Evolutionary conservation across 1,140 invertebrate species (phyloP), one percentile per base, ranked within the genome.

Genomic region (Arctopsyche grandis): DNA sequence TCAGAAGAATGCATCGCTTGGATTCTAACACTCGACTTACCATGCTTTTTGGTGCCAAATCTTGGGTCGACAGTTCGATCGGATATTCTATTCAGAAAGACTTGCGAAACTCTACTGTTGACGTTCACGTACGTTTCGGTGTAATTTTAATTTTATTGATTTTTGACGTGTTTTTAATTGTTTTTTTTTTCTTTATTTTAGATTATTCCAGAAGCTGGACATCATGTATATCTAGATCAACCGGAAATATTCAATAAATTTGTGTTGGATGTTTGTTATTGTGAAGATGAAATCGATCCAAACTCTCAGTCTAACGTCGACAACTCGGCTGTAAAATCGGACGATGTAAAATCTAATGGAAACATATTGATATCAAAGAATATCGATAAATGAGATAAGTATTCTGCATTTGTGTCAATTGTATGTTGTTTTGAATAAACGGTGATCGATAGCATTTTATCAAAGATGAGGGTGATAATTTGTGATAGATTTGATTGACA

Each of bases 151-250:
- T 74, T 71, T 66, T 66, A 5, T 66, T 1, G 7, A n/a, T 7
- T 29, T 24, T 66, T n/a, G n/a, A n/a, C n/a, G n/a, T n/a, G n/a
- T 66, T 66, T 66, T 66, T n/a, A 3, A 66, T 22, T 19, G 19
- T n/a, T 9, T 7, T 3, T 24, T 66, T 66, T 4, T 66, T 66
- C 19, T 7, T 14, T 24, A 22, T 77, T 77, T 38, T 84, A 98
- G 95, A 90, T 97, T 1, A 94, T 99, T 69, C 90, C 91, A 78
- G 96, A 96, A 76, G 96, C 97, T 26, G 98, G 98, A 4, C 98
- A 99, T 88, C 97, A 99, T 87, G 93, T 99, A 7, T 99, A 99
- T 87, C 94, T 97, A 1, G 98, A 99, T 84, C 94, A 93, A 85
- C 92, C 93, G 56, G 93, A 96, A 56, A 87, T 91, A 52, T 99